Percentiles rank a stretch among this genome's conserved stretches.
These are phyloP conservation scores for Sebastes vulpes DNA, from an alignment of 2,797 vertebrate species.

Conservation along the genomic window DNA sequence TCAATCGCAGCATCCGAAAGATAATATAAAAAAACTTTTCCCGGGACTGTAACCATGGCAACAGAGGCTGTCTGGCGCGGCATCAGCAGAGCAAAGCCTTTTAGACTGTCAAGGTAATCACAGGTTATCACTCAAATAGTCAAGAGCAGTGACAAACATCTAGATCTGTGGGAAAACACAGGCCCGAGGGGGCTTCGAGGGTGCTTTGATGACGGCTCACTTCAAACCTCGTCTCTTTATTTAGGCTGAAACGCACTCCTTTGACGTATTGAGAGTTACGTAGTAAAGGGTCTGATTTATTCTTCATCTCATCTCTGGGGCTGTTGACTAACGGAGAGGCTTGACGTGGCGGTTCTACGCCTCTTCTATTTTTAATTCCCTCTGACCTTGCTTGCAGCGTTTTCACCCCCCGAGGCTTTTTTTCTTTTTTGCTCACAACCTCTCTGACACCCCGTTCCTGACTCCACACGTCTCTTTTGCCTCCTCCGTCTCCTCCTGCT, in stretches of 20 bases:
- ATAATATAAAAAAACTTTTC: conserved; percentile 38
- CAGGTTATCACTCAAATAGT: conserved; percentile 23
- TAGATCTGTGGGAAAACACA: conserved; percentile 16
- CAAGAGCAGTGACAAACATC: conserved; percentile 12
- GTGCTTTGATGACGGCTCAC: background rate
- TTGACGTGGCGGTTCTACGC: background rate
- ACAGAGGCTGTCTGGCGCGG: conserved; percentile 47
- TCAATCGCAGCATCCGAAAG: conserved; percentile 15
- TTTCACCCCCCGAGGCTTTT: conserved; percentile 6
- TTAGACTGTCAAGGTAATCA: conserved; percentile 51
- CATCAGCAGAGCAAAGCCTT: conserved; percentile 15
- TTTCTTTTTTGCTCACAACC: background rate
- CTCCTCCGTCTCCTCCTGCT: background rate
- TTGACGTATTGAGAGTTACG: conserved; percentile 10
- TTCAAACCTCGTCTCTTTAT: background rate
- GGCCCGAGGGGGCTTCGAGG: background rate
- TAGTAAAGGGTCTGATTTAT: conserved; percentile 13
- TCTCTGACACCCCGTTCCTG: conserved; percentile 10
- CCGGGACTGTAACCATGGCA: conserved; percentile 67
- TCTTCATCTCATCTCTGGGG: conserved; percentile 27
- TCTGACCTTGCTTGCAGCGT: conserved; percentile 60
- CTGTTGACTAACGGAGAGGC: conserved; percentile 31
- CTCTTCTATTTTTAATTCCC: conserved; percentile 61
- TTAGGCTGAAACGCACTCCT: background rate
- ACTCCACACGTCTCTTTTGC: background rate